Evolutionary conservation across 2,113 vertebrate species (phyloP).

Genomic region (Osmerus mordax): DNA sequence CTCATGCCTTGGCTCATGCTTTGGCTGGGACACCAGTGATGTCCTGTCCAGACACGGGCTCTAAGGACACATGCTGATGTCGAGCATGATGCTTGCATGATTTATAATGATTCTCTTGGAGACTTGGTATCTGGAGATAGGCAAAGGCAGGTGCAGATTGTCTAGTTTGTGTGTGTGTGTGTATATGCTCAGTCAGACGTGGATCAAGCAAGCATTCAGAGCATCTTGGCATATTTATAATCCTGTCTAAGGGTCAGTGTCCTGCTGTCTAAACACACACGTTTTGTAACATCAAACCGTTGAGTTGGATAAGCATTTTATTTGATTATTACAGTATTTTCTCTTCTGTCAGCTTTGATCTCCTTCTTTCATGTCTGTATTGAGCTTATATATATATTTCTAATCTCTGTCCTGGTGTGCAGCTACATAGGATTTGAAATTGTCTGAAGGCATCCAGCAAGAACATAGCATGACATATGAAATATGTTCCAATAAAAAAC

Average conservation of each 20-base stretch:
- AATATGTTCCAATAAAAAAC: slow-evolving; percentile 60
- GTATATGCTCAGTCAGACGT: slow-evolving; percentile 20
- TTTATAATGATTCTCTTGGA: slow-evolving; percentile 58
- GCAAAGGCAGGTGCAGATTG: slow-evolving; percentile 53
- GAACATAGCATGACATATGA: slow-evolving; percentile 50
- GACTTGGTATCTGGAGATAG: slow-evolving; percentile 41
- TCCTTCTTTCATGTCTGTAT: slow-evolving; percentile 54
- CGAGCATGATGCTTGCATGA: slow-evolving; percentile 54
- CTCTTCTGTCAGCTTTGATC: slow-evolving; percentile 55
- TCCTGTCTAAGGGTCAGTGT: neutral
- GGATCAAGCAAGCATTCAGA: no score
- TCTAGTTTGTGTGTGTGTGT: slow-evolving; percentile 28
- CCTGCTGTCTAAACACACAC: slow-evolving; percentile 1
- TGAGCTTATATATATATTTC: slow-evolving; percentile 43
- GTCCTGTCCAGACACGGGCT: slow-evolving; percentile 54
- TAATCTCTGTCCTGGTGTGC: slow-evolving; percentile 49
- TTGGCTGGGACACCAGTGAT: slow-evolving; percentile 59
- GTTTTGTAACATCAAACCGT: slow-evolving; percentile 36
- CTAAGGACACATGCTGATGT: slow-evolving; percentile 52
- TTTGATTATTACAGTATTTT: slow-evolving; percentile 47
- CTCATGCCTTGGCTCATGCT: slow-evolving; percentile 27
- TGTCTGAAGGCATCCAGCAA: slow-evolving; percentile 54
- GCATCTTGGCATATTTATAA: neutral
- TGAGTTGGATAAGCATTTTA: slow-evolving; percentile 42
- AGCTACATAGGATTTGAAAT: slow-evolving; percentile 66